Base-by-base conservation (phyloP, 1,140 invertebrate species). In the Bombus superbus region DNA sequence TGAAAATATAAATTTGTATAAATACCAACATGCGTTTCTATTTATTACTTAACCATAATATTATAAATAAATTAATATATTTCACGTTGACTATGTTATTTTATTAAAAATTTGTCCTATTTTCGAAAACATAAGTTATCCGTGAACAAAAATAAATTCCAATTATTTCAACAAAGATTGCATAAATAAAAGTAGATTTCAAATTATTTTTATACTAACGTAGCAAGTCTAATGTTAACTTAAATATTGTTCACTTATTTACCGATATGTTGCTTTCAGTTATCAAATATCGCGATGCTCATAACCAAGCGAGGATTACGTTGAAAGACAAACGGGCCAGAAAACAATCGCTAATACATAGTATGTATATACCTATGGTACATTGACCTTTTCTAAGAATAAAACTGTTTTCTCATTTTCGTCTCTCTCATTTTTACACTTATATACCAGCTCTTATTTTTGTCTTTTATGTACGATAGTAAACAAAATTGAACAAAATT, bases 311-410 rank as follows among this genome's bases (percentile, higher is more conserved):
- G 28, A n/a, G 28, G 6, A 44, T 44, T 42, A 32, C 2, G 28
- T 32, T 44, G n/a, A 13, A 40, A 35, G 18, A 25, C 3, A 28
- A n/a, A 22, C 10, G 5, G 3, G 6, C 9, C 10, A 72, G 1
- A 11, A 74, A 72, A 88, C 76, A 78, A 85, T 74, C 66, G 59
- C 47, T 73, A 76, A 74, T 66, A 42, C 18, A 53, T 53, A 53
- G 4, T 53, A 53, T 22, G 0, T 53, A 53, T 53, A 53, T 53
- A 22, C 40, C 11, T 40, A 11, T 35, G 82, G 83, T 86, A 38
- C 84, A 72, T 86, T 91, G 85, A 86, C 86, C 88, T 79, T 72
- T 83, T 74, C 44, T 15, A 40, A 57, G 11, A 47, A 44, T 57
- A 57, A 25, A 10, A 5, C 18, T 22, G n/a, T 35, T 75, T 75